These are phyloP conservation scores for Pristionchus fissidentatus DNA, from an alignment of 2,888 invertebrate species.

Conservation along the genomic window DNA sequence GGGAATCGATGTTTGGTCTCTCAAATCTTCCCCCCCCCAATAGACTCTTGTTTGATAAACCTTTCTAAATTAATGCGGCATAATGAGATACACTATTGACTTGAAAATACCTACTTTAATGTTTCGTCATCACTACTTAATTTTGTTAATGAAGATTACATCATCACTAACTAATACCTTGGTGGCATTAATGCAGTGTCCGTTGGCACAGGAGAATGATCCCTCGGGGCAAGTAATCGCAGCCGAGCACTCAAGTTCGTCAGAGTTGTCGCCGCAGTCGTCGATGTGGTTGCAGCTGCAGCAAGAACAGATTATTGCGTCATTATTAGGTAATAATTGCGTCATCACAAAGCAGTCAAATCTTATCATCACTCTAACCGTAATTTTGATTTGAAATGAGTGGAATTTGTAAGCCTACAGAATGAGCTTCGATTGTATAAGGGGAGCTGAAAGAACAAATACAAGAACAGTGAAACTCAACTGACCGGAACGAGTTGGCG, in stretches of 20 bases:
- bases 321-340: too few species aligned
- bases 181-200: slow-evolving; percentile 84
- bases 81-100: background rate
- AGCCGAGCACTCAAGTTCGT: slow-evolving; percentile 87
- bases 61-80: background rate
- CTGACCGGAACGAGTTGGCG: slow-evolving; percentile 81
- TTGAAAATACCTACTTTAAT: too few species aligned
- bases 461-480: background rate
- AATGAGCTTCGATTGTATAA: too few species aligned
- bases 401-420: too few species aligned
- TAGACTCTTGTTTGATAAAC: background rate
- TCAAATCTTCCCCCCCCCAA: background rate
- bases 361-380: background rate
- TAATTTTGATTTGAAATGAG: too few species aligned
- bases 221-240: slow-evolving; percentile 84
- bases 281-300: slow-evolving; percentile 86
- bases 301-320: too few species aligned
- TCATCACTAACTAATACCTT: too few species aligned
- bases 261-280: slow-evolving; percentile 96
- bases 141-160: too few species aligned
- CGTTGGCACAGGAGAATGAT: slow-evolving; percentile 94
- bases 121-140: background rate
- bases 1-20: background rate
- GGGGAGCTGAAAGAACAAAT: too few species aligned
- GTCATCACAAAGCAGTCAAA: too few species aligned